Evolutionary conservation across 2,113 vertebrate species (phyloP).

Genomic region (Onychostoma macrolepis): DNA sequence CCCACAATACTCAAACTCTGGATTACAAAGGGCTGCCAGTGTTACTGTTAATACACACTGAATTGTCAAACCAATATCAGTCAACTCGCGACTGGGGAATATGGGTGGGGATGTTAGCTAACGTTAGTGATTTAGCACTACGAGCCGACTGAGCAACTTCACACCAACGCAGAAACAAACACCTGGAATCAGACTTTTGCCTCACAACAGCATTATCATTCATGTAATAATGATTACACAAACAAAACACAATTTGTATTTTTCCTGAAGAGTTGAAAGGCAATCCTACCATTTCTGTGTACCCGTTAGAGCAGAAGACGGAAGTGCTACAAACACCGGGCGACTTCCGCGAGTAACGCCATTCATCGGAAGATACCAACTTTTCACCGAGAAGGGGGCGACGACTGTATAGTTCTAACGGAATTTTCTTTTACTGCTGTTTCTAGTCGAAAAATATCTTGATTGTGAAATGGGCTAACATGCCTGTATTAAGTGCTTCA

Average conservation of each 20-base stretch:
- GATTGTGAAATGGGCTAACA: neutral
- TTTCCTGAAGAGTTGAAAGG: neutral
- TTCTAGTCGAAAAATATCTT: neutral
- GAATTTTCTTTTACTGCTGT: neutral
- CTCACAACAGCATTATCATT: neutral
- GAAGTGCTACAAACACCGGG: slow-evolving; percentile 68
- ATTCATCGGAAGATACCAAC: slow-evolving; percentile 36
- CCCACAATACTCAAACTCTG: neutral
- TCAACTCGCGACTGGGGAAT: neutral
- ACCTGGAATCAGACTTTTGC: neutral
- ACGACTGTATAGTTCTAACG: too few relatives aligned
- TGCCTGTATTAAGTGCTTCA: neutral
- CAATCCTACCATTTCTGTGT: slow-evolving; percentile 74
- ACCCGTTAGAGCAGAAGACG: slow-evolving; percentile 65
- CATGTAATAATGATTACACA: neutral
- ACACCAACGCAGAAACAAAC: slow-evolving; percentile 3
- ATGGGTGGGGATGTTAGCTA: slow-evolving; percentile 34
- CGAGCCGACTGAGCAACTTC: neutral
- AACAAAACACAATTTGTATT: neutral
- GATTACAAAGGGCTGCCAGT: neutral
- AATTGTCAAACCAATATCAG: neutral
- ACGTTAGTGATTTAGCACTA: slow-evolving; percentile 16
- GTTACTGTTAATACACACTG: neutral
- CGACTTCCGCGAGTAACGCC: slow-evolving; percentile 60
- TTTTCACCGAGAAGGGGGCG: neutral